Conservation (phyloP, 2,113 vertebrate species). For the Paramisgurnus dabryanus region DNA sequence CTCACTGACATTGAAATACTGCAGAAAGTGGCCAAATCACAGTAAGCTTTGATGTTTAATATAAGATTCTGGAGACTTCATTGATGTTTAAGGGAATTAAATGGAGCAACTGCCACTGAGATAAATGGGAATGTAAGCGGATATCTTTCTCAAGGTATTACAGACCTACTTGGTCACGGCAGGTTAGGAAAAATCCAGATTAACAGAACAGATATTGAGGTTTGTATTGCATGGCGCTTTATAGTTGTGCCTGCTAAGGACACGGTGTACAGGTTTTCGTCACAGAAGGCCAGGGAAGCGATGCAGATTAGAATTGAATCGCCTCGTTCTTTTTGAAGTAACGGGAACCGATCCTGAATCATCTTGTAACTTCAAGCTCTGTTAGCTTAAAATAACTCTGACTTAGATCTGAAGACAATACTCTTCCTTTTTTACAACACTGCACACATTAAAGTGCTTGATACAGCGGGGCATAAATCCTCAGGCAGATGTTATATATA, state of each 20-base stretch:
- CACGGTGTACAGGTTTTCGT: neutral
- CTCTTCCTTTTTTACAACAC: conserved; percentile 23
- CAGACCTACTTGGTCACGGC: neutral
- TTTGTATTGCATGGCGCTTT: neutral
- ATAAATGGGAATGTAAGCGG: too few species aligned
- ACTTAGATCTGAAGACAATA: conserved; percentile 19
- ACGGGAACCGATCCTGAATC: conserved; percentile 6
- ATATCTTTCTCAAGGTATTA: too few species aligned
- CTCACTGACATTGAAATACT: too few species aligned
- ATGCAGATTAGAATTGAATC: neutral
- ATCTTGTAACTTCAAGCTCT: conserved; percentile 11
- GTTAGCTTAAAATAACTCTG: conserved; percentile 6
- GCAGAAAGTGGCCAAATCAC: too few species aligned
- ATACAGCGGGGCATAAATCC: conserved; percentile 11
- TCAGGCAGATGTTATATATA: conserved; percentile 23
- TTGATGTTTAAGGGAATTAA: too few species aligned
- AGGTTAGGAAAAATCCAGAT: neutral
- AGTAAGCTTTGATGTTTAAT: too few species aligned
- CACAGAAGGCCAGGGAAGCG: neutral
- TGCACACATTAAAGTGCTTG: conserved; percentile 13
- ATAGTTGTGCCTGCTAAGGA: neutral
- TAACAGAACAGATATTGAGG: neutral
- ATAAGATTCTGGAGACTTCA: too few species aligned
- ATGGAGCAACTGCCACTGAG: too few species aligned
- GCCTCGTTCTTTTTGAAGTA: neutral